Evolutionary conservation across 2,113 vertebrate genomes (phyloP), one percentile per base, ranked within the genome.

Genomic region (Plotosus lineatus): DNA sequence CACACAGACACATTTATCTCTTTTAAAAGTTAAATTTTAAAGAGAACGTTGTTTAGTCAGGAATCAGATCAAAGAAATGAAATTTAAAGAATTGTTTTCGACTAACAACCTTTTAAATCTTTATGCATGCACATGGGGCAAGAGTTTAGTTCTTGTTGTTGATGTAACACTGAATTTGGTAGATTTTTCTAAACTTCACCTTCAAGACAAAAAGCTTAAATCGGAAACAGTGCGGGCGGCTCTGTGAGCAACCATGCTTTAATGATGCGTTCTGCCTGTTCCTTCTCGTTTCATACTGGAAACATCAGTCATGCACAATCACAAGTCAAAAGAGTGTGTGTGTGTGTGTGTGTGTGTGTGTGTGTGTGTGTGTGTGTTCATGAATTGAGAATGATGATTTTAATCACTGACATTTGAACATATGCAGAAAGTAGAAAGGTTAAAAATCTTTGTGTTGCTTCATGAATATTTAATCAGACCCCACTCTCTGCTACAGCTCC

Each of bases 281-380:
- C 58, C 17, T 56, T 75, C 9, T 31, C 40, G 78, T 65, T 61
- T 73, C 63, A 48, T 65, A 44, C 73, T 33, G 26, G 15, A 75
- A 78, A 88, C 88, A 76, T 83, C 61, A 66, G 76, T 85, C 53
- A 80, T 87, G 68, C 83, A 78, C 74, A 9, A 82, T 76, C 48
- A 46, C 38, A 42, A n/a, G n/a, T n/a, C n/a, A n/a, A n/a, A n/a
- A n/a, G 53, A 12, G 40, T 56, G 33, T 12, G 75, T 48, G 75
- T 36, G 78, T 71, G 23, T 69, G 61, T 40, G 26, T 63, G 36
- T 78, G 56, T 44, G 44, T 31, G 51, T 42, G 58, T 28, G 71
- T 28, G 46, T 31, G 69, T 77, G 26, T 12, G 40, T 40, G 40
- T 17, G 26, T n/a, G 10, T 12, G 38, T 6, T 19, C 15, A 28